phyloP scores from a whole-genome alignment of 2,113 vertebrate species.

The Thalassoma bifasciatum region DNA sequence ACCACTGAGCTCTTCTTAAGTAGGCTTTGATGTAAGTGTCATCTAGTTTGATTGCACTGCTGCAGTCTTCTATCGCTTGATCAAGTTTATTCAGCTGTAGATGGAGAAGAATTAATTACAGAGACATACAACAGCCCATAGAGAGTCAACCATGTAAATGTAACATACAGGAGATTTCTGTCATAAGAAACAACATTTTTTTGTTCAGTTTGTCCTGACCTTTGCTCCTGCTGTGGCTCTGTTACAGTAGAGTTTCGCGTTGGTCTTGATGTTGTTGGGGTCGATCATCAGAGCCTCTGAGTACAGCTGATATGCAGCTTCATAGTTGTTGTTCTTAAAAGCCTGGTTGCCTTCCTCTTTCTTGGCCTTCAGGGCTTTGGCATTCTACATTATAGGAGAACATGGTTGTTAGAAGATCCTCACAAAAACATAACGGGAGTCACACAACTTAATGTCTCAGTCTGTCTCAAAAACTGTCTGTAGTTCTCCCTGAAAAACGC shows the following conservation, averaged over 20 bases:
- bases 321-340: conserved; percentile 91
- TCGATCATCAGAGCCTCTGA: conserved; percentile 94
- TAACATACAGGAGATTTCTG: too few relatives aligned
- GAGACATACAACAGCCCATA: not conserved
- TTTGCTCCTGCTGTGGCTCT: conserved; percentile 94
- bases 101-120: not conserved
- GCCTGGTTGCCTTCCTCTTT: conserved; percentile 97
- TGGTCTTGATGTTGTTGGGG: conserved; percentile 98
- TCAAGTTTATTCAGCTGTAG: conserved; percentile 91
- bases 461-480: too few relatives aligned
- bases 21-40: conserved; percentile 95
- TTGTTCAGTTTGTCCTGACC: conserved; percentile 73
- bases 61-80: conserved; percentile 95
- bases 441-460: too few relatives aligned
- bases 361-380: conserved; percentile 96
- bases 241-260: conserved; percentile 98
- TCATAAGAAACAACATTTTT: too few relatives aligned
- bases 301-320: conserved; percentile 92
- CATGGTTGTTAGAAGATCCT: not conserved
- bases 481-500: too few relatives aligned
- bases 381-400: conserved; percentile 85
- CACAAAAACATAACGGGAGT: too few relatives aligned
- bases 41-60: conserved; percentile 92
- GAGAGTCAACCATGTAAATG: too few relatives aligned
- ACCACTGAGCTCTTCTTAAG: conserved; percentile 96